Percentiles rank a stretch among this genome's conserved stretches.
Conservation (phyloP, 2,113 vertebrate genomes). For the Empidonax traillii region DNA sequence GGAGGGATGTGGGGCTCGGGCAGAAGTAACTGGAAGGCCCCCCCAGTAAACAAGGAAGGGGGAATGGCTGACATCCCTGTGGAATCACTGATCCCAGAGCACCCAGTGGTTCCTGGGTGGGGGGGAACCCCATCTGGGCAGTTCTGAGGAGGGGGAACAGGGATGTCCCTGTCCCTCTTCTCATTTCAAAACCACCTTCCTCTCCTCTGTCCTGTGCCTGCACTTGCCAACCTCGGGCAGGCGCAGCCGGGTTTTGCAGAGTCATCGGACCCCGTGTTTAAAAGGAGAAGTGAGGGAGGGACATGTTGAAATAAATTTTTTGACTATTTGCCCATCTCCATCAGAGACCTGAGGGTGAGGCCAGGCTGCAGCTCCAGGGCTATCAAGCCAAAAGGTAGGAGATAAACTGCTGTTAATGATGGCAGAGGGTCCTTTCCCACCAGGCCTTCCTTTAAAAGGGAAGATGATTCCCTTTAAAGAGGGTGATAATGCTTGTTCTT, state of each 20-base stretch:
- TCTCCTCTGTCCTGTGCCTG: not conserved
- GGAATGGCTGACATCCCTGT: not conserved
- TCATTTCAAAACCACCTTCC: not conserved
- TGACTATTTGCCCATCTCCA: not conserved
- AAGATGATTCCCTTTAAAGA: not conserved
- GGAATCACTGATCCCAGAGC: not conserved
- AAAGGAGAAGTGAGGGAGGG: slow-evolving; percentile 60
- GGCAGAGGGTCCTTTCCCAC: not conserved
- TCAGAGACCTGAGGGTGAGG: not conserved
- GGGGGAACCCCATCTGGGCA: rapidly evolving
- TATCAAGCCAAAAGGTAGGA: slow-evolving; percentile 37
- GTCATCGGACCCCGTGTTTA: not conserved
- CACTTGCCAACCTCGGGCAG: not conserved
- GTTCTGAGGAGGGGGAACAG: not conserved
- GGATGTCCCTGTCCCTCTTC: not conserved
- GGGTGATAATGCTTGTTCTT: not conserved
- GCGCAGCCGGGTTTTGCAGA: not conserved
- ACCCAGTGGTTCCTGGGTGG: rapidly evolving
- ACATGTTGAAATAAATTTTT: slow-evolving; percentile 38
- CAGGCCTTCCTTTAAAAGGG: not conserved
- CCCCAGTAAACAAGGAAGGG: not conserved
- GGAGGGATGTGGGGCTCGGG: not conserved
- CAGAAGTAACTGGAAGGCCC: not conserved
- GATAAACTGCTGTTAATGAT: not conserved
- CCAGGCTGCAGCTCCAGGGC: not conserved